These are phyloP conservation scores for Gnatocerus cornutus DNA, from an alignment of 2,888 invertebrate genomes.

Conservation along the genomic window DNA sequence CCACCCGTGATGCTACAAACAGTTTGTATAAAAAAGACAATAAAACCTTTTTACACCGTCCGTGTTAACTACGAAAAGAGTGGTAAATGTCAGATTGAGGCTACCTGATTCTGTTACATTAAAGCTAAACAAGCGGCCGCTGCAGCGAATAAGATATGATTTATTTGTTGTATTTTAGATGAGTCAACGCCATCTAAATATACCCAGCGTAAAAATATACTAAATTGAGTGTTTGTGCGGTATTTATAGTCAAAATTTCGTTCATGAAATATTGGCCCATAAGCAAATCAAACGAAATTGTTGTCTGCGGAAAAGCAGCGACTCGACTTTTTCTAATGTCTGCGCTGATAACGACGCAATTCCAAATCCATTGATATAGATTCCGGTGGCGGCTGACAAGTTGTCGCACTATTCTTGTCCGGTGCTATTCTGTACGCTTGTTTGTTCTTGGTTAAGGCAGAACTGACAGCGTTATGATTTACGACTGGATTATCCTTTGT, in stretches of 20 bases:
- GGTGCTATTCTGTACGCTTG: constrained; percentile 15
- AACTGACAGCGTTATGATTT: constrained; percentile 44
- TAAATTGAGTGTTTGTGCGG: constrained; percentile 4
- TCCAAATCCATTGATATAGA: not conserved
- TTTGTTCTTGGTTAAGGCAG: constrained; percentile 36
- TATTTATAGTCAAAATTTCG: constrained; percentile 23
- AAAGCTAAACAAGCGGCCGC: not conserved
- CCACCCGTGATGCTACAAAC: no score
- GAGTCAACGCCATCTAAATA: constrained; percentile 28
- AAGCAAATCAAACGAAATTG: no score
- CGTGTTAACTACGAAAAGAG: not conserved
- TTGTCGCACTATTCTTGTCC: constrained; percentile 33
- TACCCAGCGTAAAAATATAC: constrained; percentile 22
- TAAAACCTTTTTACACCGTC: no score
- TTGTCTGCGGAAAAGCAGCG: no score
- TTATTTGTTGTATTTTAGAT: constrained; percentile 36
- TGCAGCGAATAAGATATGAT: constrained; percentile 23
- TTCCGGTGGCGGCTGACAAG: constrained; percentile 21
- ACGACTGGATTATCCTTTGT: constrained; percentile 44
- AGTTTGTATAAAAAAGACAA: no score
- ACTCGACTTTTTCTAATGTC: no score
- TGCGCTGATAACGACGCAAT: not conserved
- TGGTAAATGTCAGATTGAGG: not conserved
- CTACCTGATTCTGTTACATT: constrained; percentile 8
- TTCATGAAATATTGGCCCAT: no score